A percentile compares a stretch with the other conserved stretches of the same genome.
Evolutionary conservation across 2,113 vertebrate genomes (phyloP).

Genomic region (Notarius quadriscutis): DNA sequence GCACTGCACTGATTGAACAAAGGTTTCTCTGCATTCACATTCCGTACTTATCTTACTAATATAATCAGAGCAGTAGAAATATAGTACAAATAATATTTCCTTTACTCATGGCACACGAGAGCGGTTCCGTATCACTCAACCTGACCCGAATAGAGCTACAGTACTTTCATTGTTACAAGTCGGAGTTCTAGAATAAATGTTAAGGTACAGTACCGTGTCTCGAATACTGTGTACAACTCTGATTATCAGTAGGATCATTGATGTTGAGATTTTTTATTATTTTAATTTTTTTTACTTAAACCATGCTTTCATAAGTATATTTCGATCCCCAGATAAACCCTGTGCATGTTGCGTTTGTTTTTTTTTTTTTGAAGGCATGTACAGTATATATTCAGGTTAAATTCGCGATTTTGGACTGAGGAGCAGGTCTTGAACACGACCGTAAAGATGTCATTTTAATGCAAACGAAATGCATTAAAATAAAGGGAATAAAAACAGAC

Average conservation of each 20-base stretch:
- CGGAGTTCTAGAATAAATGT: not conserved
- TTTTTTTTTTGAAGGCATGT: too few relatives aligned
- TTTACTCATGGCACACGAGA: not conserved
- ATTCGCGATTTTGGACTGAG: not conserved
- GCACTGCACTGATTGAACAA: not conserved
- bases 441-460: not conserved
- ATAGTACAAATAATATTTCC: slow-evolving; percentile 6
- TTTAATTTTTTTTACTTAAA: not conserved
- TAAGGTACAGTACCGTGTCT: not conserved
- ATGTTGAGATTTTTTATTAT: too few relatives aligned
- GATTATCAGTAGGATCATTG: too few relatives aligned
- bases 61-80: not conserved
- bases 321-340: not conserved
- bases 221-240: too few relatives aligned
- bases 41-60: not conserved
- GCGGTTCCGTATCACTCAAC: not conserved
- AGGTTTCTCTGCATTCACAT: not conserved
- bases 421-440: not conserved
- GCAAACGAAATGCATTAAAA: not conserved
- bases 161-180: not conserved
- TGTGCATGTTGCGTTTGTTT: not conserved
- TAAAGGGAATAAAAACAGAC: not conserved
- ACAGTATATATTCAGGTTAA: not conserved
- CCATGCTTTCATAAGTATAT: too few relatives aligned
- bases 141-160: not conserved